phyloP scores from a whole-genome alignment of 2,888 invertebrate species.

The Dryobotodes eremita region DNA sequence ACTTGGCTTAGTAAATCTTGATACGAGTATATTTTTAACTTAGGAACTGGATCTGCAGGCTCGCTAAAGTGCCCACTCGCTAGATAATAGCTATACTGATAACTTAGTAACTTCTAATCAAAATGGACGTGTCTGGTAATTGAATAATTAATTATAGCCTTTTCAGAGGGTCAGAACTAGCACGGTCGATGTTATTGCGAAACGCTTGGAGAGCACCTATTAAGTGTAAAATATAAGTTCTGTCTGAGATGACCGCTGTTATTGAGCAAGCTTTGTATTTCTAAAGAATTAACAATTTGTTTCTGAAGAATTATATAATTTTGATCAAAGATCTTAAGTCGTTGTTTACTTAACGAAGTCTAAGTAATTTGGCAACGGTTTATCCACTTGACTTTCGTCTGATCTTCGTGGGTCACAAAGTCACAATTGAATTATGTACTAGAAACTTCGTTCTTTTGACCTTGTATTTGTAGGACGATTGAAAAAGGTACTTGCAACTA shows the following conservation, averaged over 20 bases:
- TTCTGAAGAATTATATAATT: slow-evolving; percentile 11
- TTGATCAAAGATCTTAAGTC: background rate
- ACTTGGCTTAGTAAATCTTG: slow-evolving; percentile 50
- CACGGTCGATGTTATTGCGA: slow-evolving; percentile 1
- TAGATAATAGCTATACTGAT: slow-evolving; percentile 53
- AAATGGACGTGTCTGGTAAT: slow-evolving; percentile 46
- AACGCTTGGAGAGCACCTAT: background rate
- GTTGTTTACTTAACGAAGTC: slow-evolving; percentile 14
- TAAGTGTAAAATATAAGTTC: background rate
- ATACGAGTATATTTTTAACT: slow-evolving; percentile 57
- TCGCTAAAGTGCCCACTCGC: slow-evolving; percentile 50
- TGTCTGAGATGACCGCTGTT: too few species aligned
- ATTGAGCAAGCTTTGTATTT: slow-evolving; percentile 12
- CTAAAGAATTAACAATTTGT: background rate
- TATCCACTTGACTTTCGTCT: slow-evolving; percentile 35
- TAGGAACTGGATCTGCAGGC: slow-evolving; percentile 49
- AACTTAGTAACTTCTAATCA: slow-evolving; percentile 53
- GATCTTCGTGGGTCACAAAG: slow-evolving; percentile 24
- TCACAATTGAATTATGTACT: slow-evolving; percentile 25
- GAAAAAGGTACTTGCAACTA: slow-evolving; percentile 40
- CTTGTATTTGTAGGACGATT: slow-evolving; percentile 50
- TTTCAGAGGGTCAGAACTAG: slow-evolving; percentile 26
- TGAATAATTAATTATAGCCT: slow-evolving; percentile 35
- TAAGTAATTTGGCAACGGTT: slow-evolving; percentile 21
- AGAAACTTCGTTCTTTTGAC: slow-evolving; percentile 40